Evolutionary conservation across 2,113 vertebrate species (phyloP).

Genomic region (Xenus cinereus): DNA sequence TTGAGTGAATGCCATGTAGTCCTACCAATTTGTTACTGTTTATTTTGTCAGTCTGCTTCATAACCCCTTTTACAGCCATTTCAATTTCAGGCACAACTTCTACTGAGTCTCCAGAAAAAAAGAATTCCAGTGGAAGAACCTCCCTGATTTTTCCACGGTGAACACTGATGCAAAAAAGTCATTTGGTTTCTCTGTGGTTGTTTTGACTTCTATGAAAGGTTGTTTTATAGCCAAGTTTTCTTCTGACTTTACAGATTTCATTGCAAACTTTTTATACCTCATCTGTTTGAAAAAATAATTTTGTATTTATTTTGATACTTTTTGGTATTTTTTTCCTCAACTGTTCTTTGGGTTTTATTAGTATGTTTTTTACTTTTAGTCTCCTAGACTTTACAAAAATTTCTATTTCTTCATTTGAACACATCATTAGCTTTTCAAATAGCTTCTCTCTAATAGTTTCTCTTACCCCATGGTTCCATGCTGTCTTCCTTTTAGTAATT

Average conservation of each 20-base stretch:
- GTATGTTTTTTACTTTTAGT: not conserved
- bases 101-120: not conserved
- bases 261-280: not conserved
- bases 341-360: not conserved
- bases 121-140: not conserved
- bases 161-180: not conserved
- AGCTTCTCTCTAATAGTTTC: not conserved
- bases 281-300: not conserved
- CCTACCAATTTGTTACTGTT: not conserved
- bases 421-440: not conserved
- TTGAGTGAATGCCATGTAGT: not conserved
- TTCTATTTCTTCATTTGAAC: not conserved
- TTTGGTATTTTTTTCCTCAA: not conserved
- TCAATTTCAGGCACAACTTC: not conserved
- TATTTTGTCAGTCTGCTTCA: not conserved
- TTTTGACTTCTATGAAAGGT: not conserved
- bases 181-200: not conserved
- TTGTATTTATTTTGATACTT: not conserved
- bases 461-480: not conserved
- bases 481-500: not conserved
- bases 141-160: not conserved
- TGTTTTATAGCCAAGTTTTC: not conserved
- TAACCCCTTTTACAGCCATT: not conserved
- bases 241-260: not conserved
- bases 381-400: not conserved